Base-by-base conservation (phyloP, 1,140 invertebrate species). In the Cyclargus thomasi region DNA sequence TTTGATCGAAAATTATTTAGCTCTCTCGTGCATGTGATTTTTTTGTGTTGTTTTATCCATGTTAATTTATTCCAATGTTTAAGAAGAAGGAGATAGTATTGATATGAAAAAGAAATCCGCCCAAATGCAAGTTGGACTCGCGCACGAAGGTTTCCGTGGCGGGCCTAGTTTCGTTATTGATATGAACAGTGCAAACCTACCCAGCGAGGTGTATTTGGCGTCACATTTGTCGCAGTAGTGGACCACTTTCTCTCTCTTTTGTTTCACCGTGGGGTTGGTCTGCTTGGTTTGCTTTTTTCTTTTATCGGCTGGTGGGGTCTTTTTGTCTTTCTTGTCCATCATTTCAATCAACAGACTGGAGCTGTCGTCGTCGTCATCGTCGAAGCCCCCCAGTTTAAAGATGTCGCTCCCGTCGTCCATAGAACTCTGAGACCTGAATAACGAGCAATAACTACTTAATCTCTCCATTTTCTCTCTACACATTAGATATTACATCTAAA, bases 221-320 rank as follows among this genome's bases (percentile, higher is more conserved):
- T 83, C 78, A 67, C 87, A 88, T 63, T 85, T 77, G 63, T 90
- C 86, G 71, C 88, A 88, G 53, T 81, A 72, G 65, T 90, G 81
- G 55, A 85, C 62, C 18, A 78, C 75, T 73, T 86, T 85, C 0
- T 81, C 78, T 20, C 75, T 75, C 63, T 80, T 84, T 64, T 78
- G 78, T 21, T 72, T 68, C 10, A 29, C 66, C 5, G 22, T 68
- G 18, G 35, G 35, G 2, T 23, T 67, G 14, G 14, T 47, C 39
- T 14, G 14, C 11, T 47, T 47, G 39, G 10, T 14, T 70, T 67
- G 23, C 53, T 67, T 8, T 53, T 65, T 29, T 55, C 64, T 20
- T 18, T 36, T 11, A 65, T 23, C 18, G 71, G 17, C 70, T 75
- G 71, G n/a, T 21, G 3, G 35, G 47, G 72, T 67, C 67, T 80